phyloP scores from a whole-genome alignment of 2,797 vertebrate genomes.

The Serranus cabrilla region DNA sequence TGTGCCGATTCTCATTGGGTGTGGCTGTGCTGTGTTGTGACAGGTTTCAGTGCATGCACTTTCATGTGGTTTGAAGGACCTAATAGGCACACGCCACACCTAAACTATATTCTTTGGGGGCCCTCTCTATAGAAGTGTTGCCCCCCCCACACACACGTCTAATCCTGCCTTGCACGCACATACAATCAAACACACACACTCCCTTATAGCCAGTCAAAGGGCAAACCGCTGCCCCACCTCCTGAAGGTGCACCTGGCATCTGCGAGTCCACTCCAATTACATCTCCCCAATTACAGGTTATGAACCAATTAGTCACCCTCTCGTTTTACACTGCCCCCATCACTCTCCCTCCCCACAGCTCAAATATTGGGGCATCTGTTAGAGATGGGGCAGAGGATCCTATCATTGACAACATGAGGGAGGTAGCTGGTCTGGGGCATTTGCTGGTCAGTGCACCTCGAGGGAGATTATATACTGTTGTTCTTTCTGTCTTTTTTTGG shows the following conservation, averaged over 20 bases:
- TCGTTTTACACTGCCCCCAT: slow-evolving; percentile 85
- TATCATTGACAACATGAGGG: slow-evolving; percentile 34
- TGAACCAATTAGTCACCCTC: slow-evolving; percentile 88
- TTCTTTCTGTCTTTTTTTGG: slow-evolving; percentile 16
- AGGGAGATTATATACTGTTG: slow-evolving; percentile 18
- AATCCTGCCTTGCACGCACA: slow-evolving; percentile 41
- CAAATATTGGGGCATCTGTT: slow-evolving; percentile 80
- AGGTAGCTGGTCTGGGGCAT: slow-evolving; percentile 29
- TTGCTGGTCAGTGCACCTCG: slow-evolving; percentile 36
- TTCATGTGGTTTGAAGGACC: slow-evolving; percentile 69
- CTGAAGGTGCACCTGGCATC: slow-evolving; percentile 85
- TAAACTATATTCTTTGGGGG: slow-evolving; percentile 66
- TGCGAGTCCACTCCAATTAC: slow-evolving; percentile 85
- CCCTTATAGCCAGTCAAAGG: slow-evolving; percentile 74
- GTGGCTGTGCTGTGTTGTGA: slow-evolving; percentile 47
- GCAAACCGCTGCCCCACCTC: slow-evolving; percentile 78
- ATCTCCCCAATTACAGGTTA: slow-evolving; percentile 84
- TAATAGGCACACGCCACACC: slow-evolving; percentile 73
- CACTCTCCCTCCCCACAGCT: slow-evolving; percentile 59
- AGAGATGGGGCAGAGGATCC: slow-evolving; percentile 53
- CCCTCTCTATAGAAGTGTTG: slow-evolving; percentile 41
- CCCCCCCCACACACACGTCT: slow-evolving; percentile 25
- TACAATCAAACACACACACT: slow-evolving; percentile 41
- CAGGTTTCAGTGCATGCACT: slow-evolving; percentile 39
- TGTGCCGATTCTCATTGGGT: slow-evolving; percentile 38